Conservation (phyloP, 2,113 vertebrate species). For the Scatophagus argus region DNA sequence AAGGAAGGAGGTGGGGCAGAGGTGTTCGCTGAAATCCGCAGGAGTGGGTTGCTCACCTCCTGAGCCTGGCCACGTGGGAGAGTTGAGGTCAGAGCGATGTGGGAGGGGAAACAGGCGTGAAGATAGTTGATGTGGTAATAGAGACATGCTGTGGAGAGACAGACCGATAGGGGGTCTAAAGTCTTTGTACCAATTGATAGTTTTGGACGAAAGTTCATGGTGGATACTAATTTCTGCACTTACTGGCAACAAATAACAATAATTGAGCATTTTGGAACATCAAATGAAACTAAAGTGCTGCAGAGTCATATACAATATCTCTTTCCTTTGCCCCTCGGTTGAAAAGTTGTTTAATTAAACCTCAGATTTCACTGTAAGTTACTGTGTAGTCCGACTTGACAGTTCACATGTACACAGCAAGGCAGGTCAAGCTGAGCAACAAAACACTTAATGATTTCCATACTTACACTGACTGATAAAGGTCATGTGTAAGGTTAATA, state of each 20-base stretch:
- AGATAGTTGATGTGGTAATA: constrained; percentile 50
- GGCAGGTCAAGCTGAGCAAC: not conserved
- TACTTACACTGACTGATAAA: not conserved
- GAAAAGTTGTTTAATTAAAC: not conserved
- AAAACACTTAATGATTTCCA: not conserved
- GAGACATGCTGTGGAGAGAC: constrained; percentile 32
- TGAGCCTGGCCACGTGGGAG: constrained; percentile 47
- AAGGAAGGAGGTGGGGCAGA: constrained; percentile 44
- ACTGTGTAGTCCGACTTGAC: not conserved
- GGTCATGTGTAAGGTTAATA: not conserved
- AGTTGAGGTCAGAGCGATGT: constrained; percentile 57
- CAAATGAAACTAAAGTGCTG: not conserved
- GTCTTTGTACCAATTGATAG: not conserved
- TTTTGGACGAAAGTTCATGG: constrained; percentile 35
- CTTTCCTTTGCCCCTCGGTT: not conserved
- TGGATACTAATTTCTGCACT: constrained; percentile 16
- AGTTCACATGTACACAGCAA: not conserved
- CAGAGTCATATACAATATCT: not conserved
- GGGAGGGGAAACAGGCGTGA: constrained; percentile 50
- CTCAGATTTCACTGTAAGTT: not conserved
- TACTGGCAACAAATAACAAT: constrained; percentile 27
- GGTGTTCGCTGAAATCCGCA: constrained; percentile 59
- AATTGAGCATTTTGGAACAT: constrained; percentile 1
- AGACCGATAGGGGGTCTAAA: constrained; percentile 5
- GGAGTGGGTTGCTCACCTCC: constrained; percentile 51